These are phyloP conservation scores for Branchinecta lynchi DNA, from an alignment of 1,140 invertebrate species.

Conservation along the genomic window DNA sequence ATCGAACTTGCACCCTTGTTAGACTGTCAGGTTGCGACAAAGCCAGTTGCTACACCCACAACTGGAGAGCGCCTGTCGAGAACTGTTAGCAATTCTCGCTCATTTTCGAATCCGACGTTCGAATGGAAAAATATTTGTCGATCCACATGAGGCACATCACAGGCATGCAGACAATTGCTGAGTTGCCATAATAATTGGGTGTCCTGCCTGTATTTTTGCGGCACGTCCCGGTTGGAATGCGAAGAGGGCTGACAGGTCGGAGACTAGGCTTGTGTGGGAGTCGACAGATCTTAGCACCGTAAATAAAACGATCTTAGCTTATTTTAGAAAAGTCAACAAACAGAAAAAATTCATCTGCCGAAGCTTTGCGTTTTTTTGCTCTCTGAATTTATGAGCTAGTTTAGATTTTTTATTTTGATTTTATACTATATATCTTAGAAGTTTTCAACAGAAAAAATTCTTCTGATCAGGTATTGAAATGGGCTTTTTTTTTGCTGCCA, in stretches of 20 bases:
- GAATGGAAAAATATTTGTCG: background rate
- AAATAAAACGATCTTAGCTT: too few species aligned
- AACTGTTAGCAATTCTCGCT: background rate
- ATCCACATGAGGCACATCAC: background rate
- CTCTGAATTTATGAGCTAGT: too few species aligned
- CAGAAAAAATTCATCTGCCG: too few species aligned
- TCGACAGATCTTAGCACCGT: too few species aligned
- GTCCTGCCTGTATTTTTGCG: background rate
- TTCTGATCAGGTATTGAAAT: too few species aligned
- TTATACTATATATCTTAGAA: too few species aligned
- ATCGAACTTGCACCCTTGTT: background rate
- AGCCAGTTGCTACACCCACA: background rate
- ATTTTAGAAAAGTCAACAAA: too few species aligned
- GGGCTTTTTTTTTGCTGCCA: too few species aligned
- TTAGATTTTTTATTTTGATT: too few species aligned
- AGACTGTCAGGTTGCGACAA: background rate
- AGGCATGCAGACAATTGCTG: conserved; percentile 6
- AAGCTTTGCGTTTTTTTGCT: too few species aligned
- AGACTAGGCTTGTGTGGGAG: background rate
- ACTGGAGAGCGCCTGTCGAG: background rate
- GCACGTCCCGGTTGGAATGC: background rate
- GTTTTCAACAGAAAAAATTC: too few species aligned
- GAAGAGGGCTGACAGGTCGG: background rate
- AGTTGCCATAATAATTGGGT: conserved; percentile 11
- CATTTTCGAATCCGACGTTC: background rate